Percentiles rank a stretch among this genome's conserved stretches.
phyloP scores from a whole-genome alignment of 2,113 vertebrate genomes.

The Rafetus swinhoei region DNA sequence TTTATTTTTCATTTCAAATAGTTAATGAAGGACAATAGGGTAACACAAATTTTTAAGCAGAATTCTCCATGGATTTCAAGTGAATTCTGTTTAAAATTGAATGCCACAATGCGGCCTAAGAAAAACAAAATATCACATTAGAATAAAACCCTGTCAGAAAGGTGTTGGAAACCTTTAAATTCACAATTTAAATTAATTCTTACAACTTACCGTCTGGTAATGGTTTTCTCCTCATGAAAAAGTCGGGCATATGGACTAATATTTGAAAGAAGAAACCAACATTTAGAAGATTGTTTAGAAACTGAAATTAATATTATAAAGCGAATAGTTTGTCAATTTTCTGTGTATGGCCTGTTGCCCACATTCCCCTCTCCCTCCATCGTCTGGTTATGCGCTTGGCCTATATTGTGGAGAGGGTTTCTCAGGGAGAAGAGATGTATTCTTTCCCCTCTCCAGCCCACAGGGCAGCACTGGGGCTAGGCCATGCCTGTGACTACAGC shows the following conservation, averaged over 20 bases:
- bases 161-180: neutral
- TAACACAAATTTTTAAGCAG: neutral
- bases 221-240: neutral
- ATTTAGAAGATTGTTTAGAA: neutral
- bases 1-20: neutral
- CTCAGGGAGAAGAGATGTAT: no score
- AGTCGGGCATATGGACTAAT: neutral
- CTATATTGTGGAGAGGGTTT: no score
- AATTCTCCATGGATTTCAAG: neutral
- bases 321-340: no score
- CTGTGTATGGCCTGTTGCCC: no score
- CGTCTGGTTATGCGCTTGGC: no score
- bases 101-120: rapidly evolving
- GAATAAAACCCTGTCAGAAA: neutral
- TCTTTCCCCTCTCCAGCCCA: no score
- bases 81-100: neutral
- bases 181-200: neutral
- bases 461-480: no score
- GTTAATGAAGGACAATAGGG: neutral
- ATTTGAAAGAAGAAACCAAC: neutral
- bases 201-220: neutral
- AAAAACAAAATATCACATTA: neutral
- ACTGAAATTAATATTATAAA: neutral
- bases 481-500: no score
- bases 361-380: no score